Conservation (phyloP, 2,113 vertebrate genomes). For the Marmota monax region DNA sequence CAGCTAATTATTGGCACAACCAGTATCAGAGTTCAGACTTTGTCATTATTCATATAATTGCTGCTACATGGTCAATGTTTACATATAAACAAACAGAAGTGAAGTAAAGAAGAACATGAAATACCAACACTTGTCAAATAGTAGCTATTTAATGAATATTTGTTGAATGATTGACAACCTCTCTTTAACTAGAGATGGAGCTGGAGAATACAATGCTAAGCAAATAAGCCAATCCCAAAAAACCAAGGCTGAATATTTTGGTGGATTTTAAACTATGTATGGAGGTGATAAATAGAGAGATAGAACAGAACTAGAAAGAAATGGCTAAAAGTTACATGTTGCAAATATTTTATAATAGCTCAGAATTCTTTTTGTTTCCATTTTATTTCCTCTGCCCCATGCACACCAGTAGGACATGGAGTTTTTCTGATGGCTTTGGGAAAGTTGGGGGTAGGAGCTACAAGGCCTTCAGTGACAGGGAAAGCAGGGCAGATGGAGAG, state of each 20-base stretch:
- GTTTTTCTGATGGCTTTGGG: background rate
- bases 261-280: background rate
- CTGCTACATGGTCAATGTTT: background rate
- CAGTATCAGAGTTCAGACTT: background rate
- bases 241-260: background rate
- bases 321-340: background rate
- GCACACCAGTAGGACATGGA: background rate
- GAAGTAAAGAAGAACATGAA: conserved; percentile 31
- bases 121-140: background rate
- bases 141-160: background rate
- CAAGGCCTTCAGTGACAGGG: background rate
- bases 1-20: background rate
- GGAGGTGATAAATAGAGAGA: background rate
- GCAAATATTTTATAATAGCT: background rate
- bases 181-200: background rate
- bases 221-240: too few species aligned
- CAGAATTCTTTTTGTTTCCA: background rate
- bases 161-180: background rate
- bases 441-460: background rate
- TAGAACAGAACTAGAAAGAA: background rate
- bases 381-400: background rate
- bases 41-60: background rate
- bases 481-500: background rate
- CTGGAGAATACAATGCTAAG: too few species aligned
- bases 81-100: conserved; percentile 31